Evolutionary conservation across 2,888 invertebrate species (phyloP).

Genomic region (Parasteatoda lunata): DNA sequence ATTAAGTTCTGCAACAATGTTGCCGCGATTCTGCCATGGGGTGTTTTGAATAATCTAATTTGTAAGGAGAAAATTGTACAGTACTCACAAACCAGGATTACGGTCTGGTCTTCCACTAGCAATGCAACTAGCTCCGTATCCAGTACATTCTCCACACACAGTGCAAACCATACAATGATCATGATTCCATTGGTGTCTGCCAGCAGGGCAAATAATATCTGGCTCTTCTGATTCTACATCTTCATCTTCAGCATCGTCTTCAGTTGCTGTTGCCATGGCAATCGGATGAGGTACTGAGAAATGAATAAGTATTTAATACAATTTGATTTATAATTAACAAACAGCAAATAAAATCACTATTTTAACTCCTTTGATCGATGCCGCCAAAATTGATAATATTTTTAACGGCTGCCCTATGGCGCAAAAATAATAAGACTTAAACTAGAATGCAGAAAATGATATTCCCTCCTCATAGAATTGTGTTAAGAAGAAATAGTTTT

Average conservation of each 20-base stretch:
- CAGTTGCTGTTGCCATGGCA: constrained; percentile 75
- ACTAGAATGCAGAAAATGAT: too few relatives aligned
- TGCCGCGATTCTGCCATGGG: too few relatives aligned
- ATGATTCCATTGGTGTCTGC: constrained; percentile 85
- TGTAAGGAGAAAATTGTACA: background rate
- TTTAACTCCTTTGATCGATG: background rate
- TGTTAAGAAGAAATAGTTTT: too few relatives aligned
- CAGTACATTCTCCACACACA: constrained; percentile 93
- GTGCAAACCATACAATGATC: constrained; percentile 92
- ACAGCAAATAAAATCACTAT: background rate
- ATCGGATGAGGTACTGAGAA: constrained; percentile 71
- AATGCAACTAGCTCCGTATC: constrained; percentile 89
- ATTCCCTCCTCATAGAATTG: too few relatives aligned
- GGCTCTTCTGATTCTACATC: constrained; percentile 69
- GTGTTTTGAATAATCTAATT: background rate
- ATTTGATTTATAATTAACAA: background rate
- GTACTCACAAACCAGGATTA: constrained; percentile 88
- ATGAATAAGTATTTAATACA: background rate
- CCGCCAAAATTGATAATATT: too few relatives aligned
- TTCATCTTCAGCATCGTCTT: constrained; percentile 73
- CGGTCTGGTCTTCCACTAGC: constrained; percentile 85
- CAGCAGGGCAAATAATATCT: constrained; percentile 79
- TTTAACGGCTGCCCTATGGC: too few relatives aligned
- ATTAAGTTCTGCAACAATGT: too few relatives aligned
- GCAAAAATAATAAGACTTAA: too few relatives aligned